Percentiles rank a stretch among this genome's conserved stretches.
Evolutionary conservation across 2,797 vertebrate genomes (phyloP).

Genomic region (Discoglossus pictus): DNA sequence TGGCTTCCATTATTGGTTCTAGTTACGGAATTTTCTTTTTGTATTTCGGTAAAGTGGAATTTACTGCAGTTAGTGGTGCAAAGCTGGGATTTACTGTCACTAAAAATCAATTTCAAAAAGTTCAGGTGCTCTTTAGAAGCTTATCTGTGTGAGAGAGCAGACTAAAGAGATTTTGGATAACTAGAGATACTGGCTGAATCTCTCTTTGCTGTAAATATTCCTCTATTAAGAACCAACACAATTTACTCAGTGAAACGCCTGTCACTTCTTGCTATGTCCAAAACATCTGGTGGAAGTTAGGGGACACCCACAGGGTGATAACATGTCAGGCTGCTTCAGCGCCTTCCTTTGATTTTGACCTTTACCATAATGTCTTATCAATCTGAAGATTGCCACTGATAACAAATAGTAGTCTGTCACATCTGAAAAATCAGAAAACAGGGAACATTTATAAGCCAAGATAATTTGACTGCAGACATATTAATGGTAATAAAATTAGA

Average conservation of each 20-base stretch:
- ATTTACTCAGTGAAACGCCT: constrained; percentile 34
- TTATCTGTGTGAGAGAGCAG: constrained; percentile 13
- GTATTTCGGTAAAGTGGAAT: constrained; percentile 18
- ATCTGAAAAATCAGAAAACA: constrained; percentile 28
- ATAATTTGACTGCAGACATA: constrained; percentile 30
- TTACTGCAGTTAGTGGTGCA: constrained; percentile 13
- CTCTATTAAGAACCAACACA: constrained; percentile 6
- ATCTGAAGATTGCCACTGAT: constrained; percentile 29
- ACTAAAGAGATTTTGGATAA: constrained; percentile 17
- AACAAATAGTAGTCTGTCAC: constrained; percentile 28
- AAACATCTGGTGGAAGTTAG: constrained; percentile 40
- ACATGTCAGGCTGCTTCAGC: constrained; percentile 26
- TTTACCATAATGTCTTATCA: constrained; percentile 37
- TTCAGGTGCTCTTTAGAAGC: constrained; percentile 10
- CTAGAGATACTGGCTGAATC: background rate
- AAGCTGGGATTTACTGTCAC: constrained; percentile 42
- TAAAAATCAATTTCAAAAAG: constrained; percentile 31
- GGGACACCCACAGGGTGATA: constrained; percentile 28
- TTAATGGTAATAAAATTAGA: background rate
- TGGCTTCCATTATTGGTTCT: too few species aligned
- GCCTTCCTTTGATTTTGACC: constrained; percentile 41
- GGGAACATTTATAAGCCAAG: constrained; percentile 23
- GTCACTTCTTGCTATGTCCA: constrained; percentile 20
- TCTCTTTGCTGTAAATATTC: constrained; percentile 5
- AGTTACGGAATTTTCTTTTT: background rate